Conservation (phyloP, 2,113 vertebrate genomes). For the Corvus hawaiiensis region DNA sequence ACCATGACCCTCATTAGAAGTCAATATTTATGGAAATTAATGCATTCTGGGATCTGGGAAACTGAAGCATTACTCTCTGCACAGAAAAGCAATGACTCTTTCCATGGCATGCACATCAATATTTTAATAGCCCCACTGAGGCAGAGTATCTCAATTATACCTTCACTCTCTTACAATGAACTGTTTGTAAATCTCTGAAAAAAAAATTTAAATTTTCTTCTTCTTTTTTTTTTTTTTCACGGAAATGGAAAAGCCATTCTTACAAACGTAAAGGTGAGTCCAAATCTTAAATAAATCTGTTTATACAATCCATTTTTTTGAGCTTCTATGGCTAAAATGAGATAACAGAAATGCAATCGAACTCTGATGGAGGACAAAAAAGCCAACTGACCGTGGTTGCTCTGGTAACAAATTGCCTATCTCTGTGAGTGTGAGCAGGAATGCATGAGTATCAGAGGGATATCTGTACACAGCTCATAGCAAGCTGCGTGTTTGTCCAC, state of each 20-base stretch:
- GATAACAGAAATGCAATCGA: conserved; percentile 25
- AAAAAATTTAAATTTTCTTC: not conserved
- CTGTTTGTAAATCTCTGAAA: not conserved
- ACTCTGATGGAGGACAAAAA: conserved; percentile 9
- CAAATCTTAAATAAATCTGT: not conserved
- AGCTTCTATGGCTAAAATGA: not conserved
- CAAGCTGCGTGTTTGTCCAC: not conserved
- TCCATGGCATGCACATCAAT: not conserved
- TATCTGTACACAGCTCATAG: not conserved
- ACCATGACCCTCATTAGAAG: not conserved
- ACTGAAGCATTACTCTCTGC: not conserved
- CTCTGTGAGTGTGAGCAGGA: not conserved
- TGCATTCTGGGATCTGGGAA: not conserved
- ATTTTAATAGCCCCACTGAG: not conserved
- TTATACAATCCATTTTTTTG: not conserved
- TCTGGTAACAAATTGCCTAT: conserved; percentile 60
- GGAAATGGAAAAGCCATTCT: not conserved
- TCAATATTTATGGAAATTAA: conserved; percentile 35
- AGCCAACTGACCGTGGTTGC: conserved; percentile 44
- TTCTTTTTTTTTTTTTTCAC: not conserved
- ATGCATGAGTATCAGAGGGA: not conserved
- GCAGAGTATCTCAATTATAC: not conserved
- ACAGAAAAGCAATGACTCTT: not conserved
- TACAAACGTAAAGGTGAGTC: not conserved
- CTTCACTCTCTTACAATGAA: not conserved